Base-by-base conservation (phyloP, 2,113 vertebrate genomes). In the Eclectus roratus region DNA sequence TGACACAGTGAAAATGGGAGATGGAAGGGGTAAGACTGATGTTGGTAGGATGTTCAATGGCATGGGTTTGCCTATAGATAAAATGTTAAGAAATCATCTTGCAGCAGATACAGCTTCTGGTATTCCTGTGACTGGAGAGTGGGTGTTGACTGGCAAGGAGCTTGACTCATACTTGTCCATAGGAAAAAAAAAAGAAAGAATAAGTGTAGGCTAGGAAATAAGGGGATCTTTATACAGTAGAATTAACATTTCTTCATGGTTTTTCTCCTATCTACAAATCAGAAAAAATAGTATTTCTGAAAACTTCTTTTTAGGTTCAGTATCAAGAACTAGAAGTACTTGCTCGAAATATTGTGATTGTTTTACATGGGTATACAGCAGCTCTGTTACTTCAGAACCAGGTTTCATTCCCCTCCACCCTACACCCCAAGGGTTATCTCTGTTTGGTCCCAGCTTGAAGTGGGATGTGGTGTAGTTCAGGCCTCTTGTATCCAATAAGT, bases 131-230 rank as follows among this genome's bases (percentile, higher is more conserved):
- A 96, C 93, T 95, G 68, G 23, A 65, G 88, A 84, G 92, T 97
- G 44, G 96, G 96, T 69, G 93, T 94, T 96, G 96, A 96, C 85
- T 95, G 85, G 92, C 88, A 96, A 93, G 85, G 92, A 92, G 65
- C 85, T 96, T 91, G 95, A 97, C 85, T 96, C 94, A 94, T 96
- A 55, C 56, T 95, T 80, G 50, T 92, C 92, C 85, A 91, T 73
- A 60, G 74, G 41, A 85, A 47, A 68, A 68, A 8, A 43, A 68
- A 61, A 77, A 50, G 28, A 56, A 56, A 33, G 12, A 39, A 16
- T 43, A 69, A 25, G 74, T 89, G 78, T 89, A 88, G 76, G 76
- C 71, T 91, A 88, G 56, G 76, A 81, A 92, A 86, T 83, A 53
- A 86, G n/a, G 24, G 31, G 21, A 31, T 68, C 43, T 89, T 95